These are phyloP conservation scores for Danaus melanippus DNA, from an alignment of 1,140 invertebrate genomes.

Conservation along the genomic window DNA sequence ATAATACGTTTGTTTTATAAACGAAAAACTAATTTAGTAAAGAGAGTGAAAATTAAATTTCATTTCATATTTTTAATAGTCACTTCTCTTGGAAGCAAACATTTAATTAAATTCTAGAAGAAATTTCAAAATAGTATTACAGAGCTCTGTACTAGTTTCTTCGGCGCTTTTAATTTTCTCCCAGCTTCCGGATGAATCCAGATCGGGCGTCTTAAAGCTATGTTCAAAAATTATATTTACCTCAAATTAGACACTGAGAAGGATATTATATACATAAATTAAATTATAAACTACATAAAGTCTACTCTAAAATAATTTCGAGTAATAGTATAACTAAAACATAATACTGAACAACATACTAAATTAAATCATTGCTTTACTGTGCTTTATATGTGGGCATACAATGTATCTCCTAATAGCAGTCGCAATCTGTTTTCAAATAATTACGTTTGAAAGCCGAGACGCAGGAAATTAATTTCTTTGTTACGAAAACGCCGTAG, in stretches of 20 bases:
- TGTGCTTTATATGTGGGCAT: conserved; percentile 3
- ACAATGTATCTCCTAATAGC: conserved; percentile 28
- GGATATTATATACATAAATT: no score
- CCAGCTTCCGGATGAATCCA: conserved; percentile 21
- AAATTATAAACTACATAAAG: no score
- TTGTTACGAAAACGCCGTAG: conserved; percentile 39
- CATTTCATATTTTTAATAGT: no score
- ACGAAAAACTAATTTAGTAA: no score
- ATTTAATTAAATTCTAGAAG: conserved; percentile 14
- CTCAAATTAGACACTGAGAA: no score
- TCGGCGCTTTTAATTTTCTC: conserved; percentile 29
- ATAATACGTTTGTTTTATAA: no score
- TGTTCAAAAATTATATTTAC: conserved; percentile 24
- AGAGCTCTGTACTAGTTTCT: conserved; percentile 14
- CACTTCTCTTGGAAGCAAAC: conserved; percentile 5
- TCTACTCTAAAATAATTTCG: no score
- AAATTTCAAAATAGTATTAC: conserved; percentile 15
- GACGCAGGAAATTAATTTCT: conserved; percentile 53
- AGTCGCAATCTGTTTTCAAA: conserved; percentile 60
- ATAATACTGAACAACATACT: no score
- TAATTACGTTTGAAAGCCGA: conserved; percentile 57
- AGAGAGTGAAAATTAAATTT: no score
- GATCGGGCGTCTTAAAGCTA: conserved; percentile 25
- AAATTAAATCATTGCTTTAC: conserved; percentile 1
- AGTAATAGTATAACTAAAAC: no score